These are phyloP conservation scores for Borostomias antarcticus DNA, from an alignment of 2,797 vertebrate genomes.

Conservation along the genomic window DNA sequence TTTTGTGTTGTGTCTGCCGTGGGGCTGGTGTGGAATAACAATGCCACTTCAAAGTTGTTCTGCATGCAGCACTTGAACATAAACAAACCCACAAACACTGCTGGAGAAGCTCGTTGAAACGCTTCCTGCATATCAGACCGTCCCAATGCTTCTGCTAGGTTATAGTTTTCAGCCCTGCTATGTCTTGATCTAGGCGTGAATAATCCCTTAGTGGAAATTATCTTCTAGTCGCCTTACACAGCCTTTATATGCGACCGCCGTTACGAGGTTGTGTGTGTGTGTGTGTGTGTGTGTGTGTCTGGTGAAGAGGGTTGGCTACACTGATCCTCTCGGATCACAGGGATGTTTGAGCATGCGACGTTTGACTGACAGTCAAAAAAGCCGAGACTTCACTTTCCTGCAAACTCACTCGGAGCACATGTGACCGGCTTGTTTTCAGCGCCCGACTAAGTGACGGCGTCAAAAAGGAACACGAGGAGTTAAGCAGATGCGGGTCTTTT, in stretches of 20 bases:
- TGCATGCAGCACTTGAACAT: conserved; percentile 62
- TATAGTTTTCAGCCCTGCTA: conserved; percentile 28
- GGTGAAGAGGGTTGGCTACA: conserved; percentile 7
- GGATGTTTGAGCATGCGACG: conserved; percentile 50
- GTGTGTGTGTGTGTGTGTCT: no score
- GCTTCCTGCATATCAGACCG: conserved; percentile 45
- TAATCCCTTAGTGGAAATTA: background rate
- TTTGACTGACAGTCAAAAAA: conserved; percentile 59
- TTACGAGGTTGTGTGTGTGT: conserved; percentile 33
- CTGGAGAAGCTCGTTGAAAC: conserved; percentile 45
- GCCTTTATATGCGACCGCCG: background rate
- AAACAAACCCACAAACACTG: conserved; percentile 66
- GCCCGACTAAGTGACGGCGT: conserved; percentile 67
- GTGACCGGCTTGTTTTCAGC: conserved; percentile 62
- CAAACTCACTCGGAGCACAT: conserved; percentile 51
- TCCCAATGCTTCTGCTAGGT: conserved; percentile 25
- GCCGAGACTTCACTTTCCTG: conserved; percentile 62
- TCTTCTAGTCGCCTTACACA: conserved; percentile 14
- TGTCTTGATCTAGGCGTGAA: conserved; percentile 14
- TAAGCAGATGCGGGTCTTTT: conserved; percentile 69
- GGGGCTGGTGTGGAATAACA: conserved; percentile 71
- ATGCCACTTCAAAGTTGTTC: conserved; percentile 71
- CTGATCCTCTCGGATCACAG: conserved; percentile 50
- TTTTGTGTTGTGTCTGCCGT: conserved; percentile 71
- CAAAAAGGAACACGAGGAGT: conserved; percentile 70